Base-by-base conservation (phyloP, 2,888 invertebrate genomes). In the Ceraclea dissimilis region DNA sequence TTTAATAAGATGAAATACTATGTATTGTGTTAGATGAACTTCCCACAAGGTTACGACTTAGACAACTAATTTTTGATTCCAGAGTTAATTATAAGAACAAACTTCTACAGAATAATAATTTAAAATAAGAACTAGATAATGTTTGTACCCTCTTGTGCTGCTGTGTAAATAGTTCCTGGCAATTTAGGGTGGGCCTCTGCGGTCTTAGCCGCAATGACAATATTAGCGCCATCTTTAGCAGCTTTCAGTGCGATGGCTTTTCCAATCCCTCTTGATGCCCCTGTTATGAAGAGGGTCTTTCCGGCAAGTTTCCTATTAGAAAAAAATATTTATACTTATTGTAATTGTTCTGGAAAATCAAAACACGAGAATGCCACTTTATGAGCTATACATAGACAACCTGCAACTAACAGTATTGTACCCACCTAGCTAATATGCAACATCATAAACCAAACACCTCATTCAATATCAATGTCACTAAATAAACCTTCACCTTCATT, bases 191-290 rank as follows among this genome's bases (percentile, higher is more conserved):
- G 92, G 1, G 91, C 85, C 62, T 88, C 85, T 0, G 89, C 88
- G 20, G 94, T 94, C 79, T 95, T 95, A 4, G 94, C 94, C 52
- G 93, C 94, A 62, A 95, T 82, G 13, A 93, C 86, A 64, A 95
- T 80, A 71, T 94, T 94, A 0, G 93, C 94, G 22, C 94, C 94
- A 81, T 95, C 93, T 70, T 80, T 84, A 0, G 96, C 94, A 2
- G 89, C 89, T 75, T 93, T 96, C 56, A 96, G 69, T 2, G 95
- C 97, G 64, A 98, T 96, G 16, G 88, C 89, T 73, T 94, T 91
- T 0, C 98, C 98, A 67, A 98, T 98, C 22, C 98, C 98, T 65
- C 98, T 81, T 53, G 94, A 95, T 16, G 93, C 97, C 47, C 98
- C 98, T 22, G 96, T 95, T 63, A 98, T 92, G 67, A 97, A 95